Evolutionary conservation across 2,797 vertebrate species (phyloP), one percentile per base, ranked within the genome.

Genomic region (Fundulus diaphanus): DNA sequence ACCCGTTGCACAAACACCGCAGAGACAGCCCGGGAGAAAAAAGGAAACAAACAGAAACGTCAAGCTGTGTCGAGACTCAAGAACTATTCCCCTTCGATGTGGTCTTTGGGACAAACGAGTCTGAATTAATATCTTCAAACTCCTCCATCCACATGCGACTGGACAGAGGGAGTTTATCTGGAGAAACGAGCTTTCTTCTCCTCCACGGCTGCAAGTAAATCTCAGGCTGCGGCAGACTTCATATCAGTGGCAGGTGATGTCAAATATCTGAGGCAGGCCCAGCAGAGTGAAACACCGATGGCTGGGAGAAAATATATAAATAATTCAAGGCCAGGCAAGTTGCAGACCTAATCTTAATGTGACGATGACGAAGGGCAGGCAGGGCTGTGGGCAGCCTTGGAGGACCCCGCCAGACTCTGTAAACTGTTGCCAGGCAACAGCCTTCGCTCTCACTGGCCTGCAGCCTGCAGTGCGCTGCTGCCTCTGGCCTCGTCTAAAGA

Each of bases 361-460:
- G 82, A 82, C 13, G 73, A 91, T 93, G 92, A 93, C 89, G 88
- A 80, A 91, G 81, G 84, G 83, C 84, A 82, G 66, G 83, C 85
- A 73, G 81, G 87, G 84, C 88, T 73, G 83, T 89, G 84, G 90
- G 87, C 87, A 92, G 87, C 73, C 82, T 82, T 73, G 80, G 87
- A 90, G 90, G 91, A 92, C 89, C 90, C 87, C 35, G 57, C 80
- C 80, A 78, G 35, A 70, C 49, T 92, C 92, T 80, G 84, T 90
- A 90, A 92, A 92, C 87, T 68, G 95, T 96, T 95, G 95, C 95
- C 88, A 92, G 88, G 95, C 94, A 96, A 96, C 95, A 94, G 82
- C 48, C 86, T 90, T 90, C 81, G 61, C 87, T 92, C 91, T 92
- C 68, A 29, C 91, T 91, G 93, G 93, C 90, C 93, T 90, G 83